Conservation (phyloP, 2,113 vertebrate species). For the Chaetorhynchus papuensis region DNA sequence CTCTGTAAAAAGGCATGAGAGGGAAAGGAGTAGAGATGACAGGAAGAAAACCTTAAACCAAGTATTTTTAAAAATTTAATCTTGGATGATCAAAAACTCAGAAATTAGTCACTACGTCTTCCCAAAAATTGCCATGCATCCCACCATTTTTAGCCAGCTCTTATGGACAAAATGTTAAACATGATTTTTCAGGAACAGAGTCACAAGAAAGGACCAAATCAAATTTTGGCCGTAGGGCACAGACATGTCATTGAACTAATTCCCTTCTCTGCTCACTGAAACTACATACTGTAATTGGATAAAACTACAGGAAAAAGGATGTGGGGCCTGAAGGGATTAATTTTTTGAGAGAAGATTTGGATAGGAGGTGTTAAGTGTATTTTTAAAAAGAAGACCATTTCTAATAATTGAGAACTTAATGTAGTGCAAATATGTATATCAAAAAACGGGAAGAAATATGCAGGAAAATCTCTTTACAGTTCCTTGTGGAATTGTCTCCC, state of each 20-base stretch:
- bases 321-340: not conserved
- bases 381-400: not conserved
- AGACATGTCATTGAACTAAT: not conserved
- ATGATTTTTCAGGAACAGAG: not conserved
- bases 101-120: not conserved
- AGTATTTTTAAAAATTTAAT: not conserved
- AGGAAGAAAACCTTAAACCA: not conserved
- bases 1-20: not conserved
- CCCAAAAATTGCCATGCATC: not conserved
- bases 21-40: not conserved
- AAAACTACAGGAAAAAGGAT: not conserved
- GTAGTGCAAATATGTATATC: not conserved
- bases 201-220: not conserved
- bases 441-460: not conserved
- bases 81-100: not conserved
- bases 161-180: not conserved
- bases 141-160: not conserved
- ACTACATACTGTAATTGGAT: not conserved
- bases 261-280: not conserved
- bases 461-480: not conserved
- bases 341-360: not conserved
- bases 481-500: not conserved
- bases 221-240: not conserved
- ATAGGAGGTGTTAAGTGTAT: not conserved
- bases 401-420: not conserved